phyloP scores from a whole-genome alignment of 2,888 invertebrate species.

The Dynastes maya region DNA sequence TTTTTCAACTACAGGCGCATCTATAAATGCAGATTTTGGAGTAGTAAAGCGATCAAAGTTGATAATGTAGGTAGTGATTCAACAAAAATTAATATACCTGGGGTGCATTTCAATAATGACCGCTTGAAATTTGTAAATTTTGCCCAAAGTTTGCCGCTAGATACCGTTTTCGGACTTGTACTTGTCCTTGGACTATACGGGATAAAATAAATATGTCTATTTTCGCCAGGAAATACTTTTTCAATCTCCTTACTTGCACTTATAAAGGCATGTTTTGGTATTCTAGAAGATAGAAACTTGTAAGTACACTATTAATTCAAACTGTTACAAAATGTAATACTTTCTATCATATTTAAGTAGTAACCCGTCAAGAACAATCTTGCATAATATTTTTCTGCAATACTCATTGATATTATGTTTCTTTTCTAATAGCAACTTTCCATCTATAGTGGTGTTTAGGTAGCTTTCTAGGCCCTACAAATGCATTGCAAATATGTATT shows the following conservation, averaged over 20 bases:
- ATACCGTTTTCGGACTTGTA: not conserved
- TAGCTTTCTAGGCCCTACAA: not conserved
- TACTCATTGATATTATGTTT: constrained; percentile 4
- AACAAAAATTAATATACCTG: not conserved
- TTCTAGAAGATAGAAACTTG: not conserved
- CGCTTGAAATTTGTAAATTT: constrained; percentile 6
- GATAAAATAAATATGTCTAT: constrained; percentile 9
- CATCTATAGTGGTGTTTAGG: not conserved
- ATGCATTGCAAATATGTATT: too few relatives aligned
- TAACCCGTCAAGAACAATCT: constrained; percentile 1
- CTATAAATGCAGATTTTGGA: not conserved
- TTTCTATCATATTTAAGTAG: not conserved
- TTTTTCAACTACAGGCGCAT: not conserved
- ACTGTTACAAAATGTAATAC: not conserved
- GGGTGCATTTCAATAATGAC: not conserved
- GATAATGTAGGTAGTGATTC: not conserved
- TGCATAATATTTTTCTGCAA: not conserved
- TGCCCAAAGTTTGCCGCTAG: constrained; percentile 13
- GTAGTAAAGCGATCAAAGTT: not conserved
- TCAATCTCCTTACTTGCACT: not conserved
- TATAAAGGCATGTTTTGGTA: not conserved
- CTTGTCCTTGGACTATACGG: constrained; percentile 6
- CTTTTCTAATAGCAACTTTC: not conserved
- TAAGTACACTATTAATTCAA: not conserved
- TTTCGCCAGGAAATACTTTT: not conserved